Evolutionary conservation across 2,797 vertebrate genomes (phyloP), one percentile per base, ranked within the genome.

Genomic region (Hippoglossus hippoglossus): DNA sequence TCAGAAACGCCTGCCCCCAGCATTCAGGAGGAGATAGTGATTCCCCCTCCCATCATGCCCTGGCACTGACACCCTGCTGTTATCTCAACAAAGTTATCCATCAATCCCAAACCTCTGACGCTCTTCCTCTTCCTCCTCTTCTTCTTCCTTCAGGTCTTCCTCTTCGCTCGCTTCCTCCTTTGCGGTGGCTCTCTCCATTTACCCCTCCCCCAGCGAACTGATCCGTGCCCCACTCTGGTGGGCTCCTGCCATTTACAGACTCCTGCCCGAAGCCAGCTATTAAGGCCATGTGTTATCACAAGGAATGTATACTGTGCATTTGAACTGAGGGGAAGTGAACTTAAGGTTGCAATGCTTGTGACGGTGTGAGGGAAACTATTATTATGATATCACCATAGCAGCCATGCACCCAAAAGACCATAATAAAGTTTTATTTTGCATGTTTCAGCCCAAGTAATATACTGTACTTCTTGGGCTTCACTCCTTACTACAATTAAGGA

Each of bases 41-140:
- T 36, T 67, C 82, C 51, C 56, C 63, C 41, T 53, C 71, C 73
- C 65, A 25, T 79, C 77, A 8, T 67, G 73, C 71, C 9, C 7
- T 1, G 0, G 82, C 31, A 4, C 46, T 60, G 76, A 80, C 73
- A 70, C 69, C 18, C 63, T 80, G 76, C 76, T 84, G 88, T 90
- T 91, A 88, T 91, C 90, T 79, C 74, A 83, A 85, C 81, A 87
- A 87, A 90, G 86, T 80, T 70, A 75, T 57, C 73, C 60, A 80
- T 86, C 80, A 81, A 55, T 82, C 74, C 77, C 11, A 34, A 31
- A 21, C 74, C 67, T 65, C 82, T 77, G n/a, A 80, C 76, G 31
- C 58, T 22, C 57, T 59, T 69, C 59, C 65, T 78, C 64, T 21
- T 28, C 28, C 10, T 36, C 34, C 13, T 36, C 34, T 12, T 57